Base-by-base conservation (phyloP, 2,888 invertebrate species). In the Therioaphis trifolii region DNA sequence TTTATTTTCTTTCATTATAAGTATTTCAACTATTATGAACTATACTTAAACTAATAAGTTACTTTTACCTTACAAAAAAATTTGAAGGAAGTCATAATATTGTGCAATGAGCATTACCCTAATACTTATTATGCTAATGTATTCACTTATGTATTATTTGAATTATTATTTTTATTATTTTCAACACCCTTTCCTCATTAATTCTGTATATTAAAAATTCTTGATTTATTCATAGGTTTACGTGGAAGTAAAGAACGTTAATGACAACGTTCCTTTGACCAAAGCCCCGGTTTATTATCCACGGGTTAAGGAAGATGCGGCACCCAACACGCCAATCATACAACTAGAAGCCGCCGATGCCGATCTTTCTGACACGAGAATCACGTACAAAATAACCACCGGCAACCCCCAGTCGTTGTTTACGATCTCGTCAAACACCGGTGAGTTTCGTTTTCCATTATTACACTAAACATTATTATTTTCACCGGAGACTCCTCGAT, bases 341-440 rank as follows among this genome's bases (percentile, higher is more conserved):
- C 92, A 92, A 88, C 91, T 98, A 84, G 91, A 91, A 86, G 97
- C 97, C 15, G 89, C 90, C 84, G 97, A 98, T 90, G 92, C 91
- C 71, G 97, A 97, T 90, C 92, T 91, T 85, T 92, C 94, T 88
- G 90, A 91, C 75, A 88, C 91, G 85, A 92, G 93, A 87, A 91
- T 95, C 87, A 91, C 93, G 76, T 99, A 94, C 90, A 91, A 92
- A 88, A 97, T 98, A 89, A 93, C 94, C 71, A 94, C 95, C 84
- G 98, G 97, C 87, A 96, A 98, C 90, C 95, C 96, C 1, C 95
- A 96, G 88, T 95, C 95, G 69, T 94, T 95, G 88, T 98, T 98
- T 90, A 91, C 93, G 86, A 95, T 98, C 87, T 94, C 98, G 89
- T 91, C 92, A 49, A 90, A 91, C 46, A 94, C 95, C 87, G 97